Conservation (phyloP, 2,797 vertebrate genomes). For the Typhlichthys subterraneus region DNA sequence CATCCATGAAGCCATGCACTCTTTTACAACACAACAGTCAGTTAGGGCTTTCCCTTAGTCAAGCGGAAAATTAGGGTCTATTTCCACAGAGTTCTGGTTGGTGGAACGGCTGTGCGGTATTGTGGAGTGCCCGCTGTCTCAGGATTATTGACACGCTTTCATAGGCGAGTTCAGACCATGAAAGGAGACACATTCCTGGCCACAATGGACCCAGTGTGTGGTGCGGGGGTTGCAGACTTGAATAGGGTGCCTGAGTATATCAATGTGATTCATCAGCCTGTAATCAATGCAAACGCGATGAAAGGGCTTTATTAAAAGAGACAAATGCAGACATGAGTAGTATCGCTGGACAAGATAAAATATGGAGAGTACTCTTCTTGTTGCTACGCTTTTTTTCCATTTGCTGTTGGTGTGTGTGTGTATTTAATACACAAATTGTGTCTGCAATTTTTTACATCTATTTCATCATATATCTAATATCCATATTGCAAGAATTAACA, state of each 20-base stretch:
- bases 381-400: conserved; percentile 11
- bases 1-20: conserved; percentile 38
- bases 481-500: conserved; percentile 15
- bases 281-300: conserved; percentile 85
- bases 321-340: conserved; percentile 80
- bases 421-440: not conserved
- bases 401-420: conserved; percentile 5
- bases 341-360: conserved; percentile 61
- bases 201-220: conserved; percentile 82
- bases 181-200: conserved; percentile 83
- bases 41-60: conserved; percentile 52
- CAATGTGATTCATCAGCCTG: conserved; percentile 77
- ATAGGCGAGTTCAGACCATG: conserved; percentile 79
- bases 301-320: conserved; percentile 79
- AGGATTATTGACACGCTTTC: conserved; percentile 83
- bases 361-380: conserved; percentile 40
- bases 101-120: conserved; percentile 58
- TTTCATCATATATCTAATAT: conserved; percentile 39
- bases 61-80: conserved; percentile 62
- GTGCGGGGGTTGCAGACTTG: conserved; percentile 68
- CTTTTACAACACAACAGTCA: conserved; percentile 39
- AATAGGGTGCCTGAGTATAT: conserved; percentile 75
- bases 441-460: conserved; percentile 56
- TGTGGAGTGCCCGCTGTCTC: conserved; percentile 73
- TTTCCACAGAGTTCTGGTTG: conserved; percentile 58